These are phyloP conservation scores for Propsilocerus akamusi DNA, from an alignment of 1,140 invertebrate genomes.

Conservation along the genomic window DNA sequence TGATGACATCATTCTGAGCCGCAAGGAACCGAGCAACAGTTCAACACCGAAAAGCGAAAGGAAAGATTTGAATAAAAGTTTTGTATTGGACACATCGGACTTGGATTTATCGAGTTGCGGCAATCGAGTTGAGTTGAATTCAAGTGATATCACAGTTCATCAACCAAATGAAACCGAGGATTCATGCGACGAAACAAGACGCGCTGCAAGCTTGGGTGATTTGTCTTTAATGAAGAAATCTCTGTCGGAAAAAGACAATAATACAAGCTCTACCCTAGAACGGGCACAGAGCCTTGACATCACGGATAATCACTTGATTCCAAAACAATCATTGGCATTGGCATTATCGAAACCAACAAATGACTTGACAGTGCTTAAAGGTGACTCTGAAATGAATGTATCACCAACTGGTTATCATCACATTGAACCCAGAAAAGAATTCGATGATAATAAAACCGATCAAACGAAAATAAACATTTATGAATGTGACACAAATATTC, in stretches of 20 bases:
- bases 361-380: background rate
- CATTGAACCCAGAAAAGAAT: too few species aligned
- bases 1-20: slow-evolving; percentile 11
- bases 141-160: slow-evolving; percentile 54
- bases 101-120: background rate
- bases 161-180: slow-evolving; percentile 36
- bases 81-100: slow-evolving; percentile 3
- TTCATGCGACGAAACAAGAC: slow-evolving; percentile 45
- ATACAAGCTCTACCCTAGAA: slow-evolving; percentile 38
- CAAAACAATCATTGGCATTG: background rate
- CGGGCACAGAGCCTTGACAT: slow-evolving; percentile 66
- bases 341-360: background rate
- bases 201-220: slow-evolving; percentile 63
- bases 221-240: slow-evolving; percentile 32
- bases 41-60: slow-evolving; percentile 13
- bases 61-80: background rate
- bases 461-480: slow-evolving; percentile 19
- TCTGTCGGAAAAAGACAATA: slow-evolving; percentile 10
- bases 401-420: too few species aligned
- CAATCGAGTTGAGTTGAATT: slow-evolving; percentile 40
- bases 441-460: background rate
- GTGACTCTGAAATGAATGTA: background rate
- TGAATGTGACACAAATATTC: slow-evolving; percentile 29
- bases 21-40: slow-evolving; percentile 9
- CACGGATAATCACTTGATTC: slow-evolving; percentile 29